Conservation (phyloP, 2,888 invertebrate species). For the Agonopterix subpropinquella region DNA sequence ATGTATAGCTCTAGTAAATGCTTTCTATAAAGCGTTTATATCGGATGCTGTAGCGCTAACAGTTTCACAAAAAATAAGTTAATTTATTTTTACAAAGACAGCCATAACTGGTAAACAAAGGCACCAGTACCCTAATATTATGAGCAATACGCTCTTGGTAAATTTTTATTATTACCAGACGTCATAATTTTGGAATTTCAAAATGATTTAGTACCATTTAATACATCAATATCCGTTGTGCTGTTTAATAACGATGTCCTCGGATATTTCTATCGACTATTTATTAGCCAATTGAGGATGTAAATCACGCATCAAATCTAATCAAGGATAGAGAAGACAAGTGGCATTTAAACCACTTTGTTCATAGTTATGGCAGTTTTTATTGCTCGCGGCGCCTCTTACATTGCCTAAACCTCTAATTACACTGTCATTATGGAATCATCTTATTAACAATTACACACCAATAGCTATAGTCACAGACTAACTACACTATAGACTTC, state of each 20-base stretch:
- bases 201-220: background rate
- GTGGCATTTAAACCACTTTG: conserved; percentile 33
- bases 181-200: background rate
- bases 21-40: too few relatives aligned
- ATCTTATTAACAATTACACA: conserved; percentile 29
- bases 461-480: background rate
- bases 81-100: too few relatives aligned
- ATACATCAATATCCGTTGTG: background rate
- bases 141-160: too few relatives aligned
- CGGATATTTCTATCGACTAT: conserved; percentile 1
- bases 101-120: too few relatives aligned
- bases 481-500: too few relatives aligned
- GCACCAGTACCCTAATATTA: too few relatives aligned
- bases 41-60: too few relatives aligned
- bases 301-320: conserved; percentile 30
- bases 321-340: conserved; percentile 19
- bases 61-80: too few relatives aligned
- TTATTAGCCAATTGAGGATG: conserved; percentile 38
- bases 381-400: conserved; percentile 28
- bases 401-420: conserved; percentile 41
- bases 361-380: conserved; percentile 27
- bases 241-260: background rate
- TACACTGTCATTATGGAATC: conserved; percentile 38
- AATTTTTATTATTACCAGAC: background rate
- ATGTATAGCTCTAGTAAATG: too few relatives aligned